phyloP scores from a whole-genome alignment of 2,888 invertebrate species.

The Campaea margaritaria region DNA sequence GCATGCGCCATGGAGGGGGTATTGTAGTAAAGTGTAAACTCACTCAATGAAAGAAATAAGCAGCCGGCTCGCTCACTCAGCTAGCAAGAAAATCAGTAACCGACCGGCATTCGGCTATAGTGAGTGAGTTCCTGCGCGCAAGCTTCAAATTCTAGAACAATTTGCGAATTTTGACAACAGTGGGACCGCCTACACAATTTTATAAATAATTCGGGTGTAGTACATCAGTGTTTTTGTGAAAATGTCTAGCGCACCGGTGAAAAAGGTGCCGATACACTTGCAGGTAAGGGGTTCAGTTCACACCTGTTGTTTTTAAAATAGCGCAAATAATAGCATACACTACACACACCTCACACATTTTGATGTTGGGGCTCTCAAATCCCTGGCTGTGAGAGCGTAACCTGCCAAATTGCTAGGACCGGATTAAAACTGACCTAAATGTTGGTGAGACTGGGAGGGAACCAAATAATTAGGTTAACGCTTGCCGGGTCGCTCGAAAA shows the following conservation, averaged over 20 bases:
- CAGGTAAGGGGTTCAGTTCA: slow-evolving; percentile 87
- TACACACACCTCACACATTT: slow-evolving; percentile 7
- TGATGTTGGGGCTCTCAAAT: background rate
- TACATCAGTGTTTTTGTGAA: slow-evolving; percentile 70
- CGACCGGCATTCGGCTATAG: slow-evolving; percentile 52
- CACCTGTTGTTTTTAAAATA: slow-evolving; percentile 70
- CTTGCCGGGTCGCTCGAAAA: slow-evolving; percentile 37
- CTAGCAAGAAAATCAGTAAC: slow-evolving; percentile 59
- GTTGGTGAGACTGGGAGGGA: slow-evolving; percentile 14
- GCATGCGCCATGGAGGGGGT: no score
- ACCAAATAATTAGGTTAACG: slow-evolving; percentile 43
- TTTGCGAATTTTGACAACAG: slow-evolving; percentile 58
- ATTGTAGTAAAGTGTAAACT: no score
- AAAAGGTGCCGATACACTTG: slow-evolving; percentile 97
- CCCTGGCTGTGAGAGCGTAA: slow-evolving; percentile 5
- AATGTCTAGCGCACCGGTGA: slow-evolving; percentile 92
- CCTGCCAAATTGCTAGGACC: slow-evolving; percentile 34
- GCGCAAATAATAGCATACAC: slow-evolving; percentile 41
- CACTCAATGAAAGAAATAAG: no score
- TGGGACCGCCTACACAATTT: slow-evolving; percentile 69
- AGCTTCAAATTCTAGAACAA: slow-evolving; percentile 38
- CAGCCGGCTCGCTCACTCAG: no score
- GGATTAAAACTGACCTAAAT: slow-evolving; percentile 46
- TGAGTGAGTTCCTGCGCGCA: slow-evolving; percentile 41
- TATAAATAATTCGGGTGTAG: slow-evolving; percentile 74